A percentile compares a stretch with the other conserved stretches of the same genome.
Evolutionary conservation across 2,888 invertebrate genomes (phyloP).

Genomic region (Amaurobius ferox): DNA sequence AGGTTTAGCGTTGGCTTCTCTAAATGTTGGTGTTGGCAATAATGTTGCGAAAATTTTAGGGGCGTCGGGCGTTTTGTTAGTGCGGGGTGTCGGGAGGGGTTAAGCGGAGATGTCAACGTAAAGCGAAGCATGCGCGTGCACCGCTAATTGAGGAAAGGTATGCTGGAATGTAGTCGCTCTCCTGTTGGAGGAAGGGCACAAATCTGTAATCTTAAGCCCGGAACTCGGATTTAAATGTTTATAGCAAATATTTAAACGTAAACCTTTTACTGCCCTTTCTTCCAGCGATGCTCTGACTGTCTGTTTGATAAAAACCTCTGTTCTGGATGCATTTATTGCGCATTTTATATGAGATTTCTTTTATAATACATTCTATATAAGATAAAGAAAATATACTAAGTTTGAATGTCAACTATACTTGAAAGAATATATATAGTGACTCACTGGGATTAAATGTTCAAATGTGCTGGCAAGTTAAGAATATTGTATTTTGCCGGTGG

Average conservation of each 20-base stretch:
- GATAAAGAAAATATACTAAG: too few relatives aligned
- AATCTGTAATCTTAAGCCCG: not conserved
- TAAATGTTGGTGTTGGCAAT: constrained; percentile 65
- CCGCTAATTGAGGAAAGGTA: constrained; percentile 52
- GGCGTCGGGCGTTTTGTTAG: constrained; percentile 18
- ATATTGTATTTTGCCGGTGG: too few relatives aligned
- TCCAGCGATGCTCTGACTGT: too few relatives aligned
- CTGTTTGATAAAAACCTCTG: too few relatives aligned
- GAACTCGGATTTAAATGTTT: constrained; percentile 3
- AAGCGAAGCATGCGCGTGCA: constrained; percentile 42
- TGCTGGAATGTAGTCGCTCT: constrained; percentile 47
- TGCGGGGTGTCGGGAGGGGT: not conserved
- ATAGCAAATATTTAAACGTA: not conserved
- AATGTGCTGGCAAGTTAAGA: too few relatives aligned
- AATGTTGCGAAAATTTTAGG: constrained; percentile 44
- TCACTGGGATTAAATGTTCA: too few relatives aligned
- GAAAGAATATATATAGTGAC: too few relatives aligned
- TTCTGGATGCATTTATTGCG: too few relatives aligned
- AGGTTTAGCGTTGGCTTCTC: constrained; percentile 5
- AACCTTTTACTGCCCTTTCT: too few relatives aligned
- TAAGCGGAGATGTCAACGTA: constrained; percentile 13
- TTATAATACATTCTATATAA: too few relatives aligned
- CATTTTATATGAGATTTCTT: too few relatives aligned
- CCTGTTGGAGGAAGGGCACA: constrained; percentile 1
- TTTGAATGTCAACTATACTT: too few relatives aligned